A percentile compares a stretch with the other conserved stretches of the same genome.
Conservation (phyloP, 2,113 vertebrate species). For the Sander vitreus region DNA sequence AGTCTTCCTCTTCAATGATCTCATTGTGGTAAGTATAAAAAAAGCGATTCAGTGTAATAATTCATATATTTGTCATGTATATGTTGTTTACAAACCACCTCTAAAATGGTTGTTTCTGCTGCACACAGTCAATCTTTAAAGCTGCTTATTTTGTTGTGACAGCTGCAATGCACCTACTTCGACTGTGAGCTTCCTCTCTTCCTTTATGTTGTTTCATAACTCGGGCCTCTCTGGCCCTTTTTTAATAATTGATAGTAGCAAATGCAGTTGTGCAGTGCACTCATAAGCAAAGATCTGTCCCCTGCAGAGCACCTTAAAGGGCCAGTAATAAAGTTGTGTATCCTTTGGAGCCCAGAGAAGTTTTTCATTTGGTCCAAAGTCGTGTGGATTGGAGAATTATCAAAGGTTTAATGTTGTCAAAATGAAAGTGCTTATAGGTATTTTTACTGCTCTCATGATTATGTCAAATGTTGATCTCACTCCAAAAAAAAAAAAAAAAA, state of each 20-base stretch:
- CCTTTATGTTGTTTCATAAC: slow-evolving; percentile 59
- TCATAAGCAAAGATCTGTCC: slow-evolving; percentile 32
- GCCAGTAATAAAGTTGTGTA: slow-evolving; percentile 42
- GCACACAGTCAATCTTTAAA: slow-evolving; percentile 33
- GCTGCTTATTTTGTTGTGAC: slow-evolving; percentile 61
- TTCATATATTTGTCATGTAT: background rate
- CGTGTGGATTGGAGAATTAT: slow-evolving; percentile 54
- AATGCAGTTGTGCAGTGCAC: slow-evolving; percentile 26
- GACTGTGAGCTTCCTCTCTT: slow-evolving; percentile 28
- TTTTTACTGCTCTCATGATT: slow-evolving; percentile 70
- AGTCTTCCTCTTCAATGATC: slow-evolving; percentile 99
- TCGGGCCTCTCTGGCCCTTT: slow-evolving; percentile 32
- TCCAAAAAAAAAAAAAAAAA: slow-evolving; percentile 17
- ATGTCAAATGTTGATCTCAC: slow-evolving; percentile 56
- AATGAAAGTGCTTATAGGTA: slow-evolving; percentile 69
- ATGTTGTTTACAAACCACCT: background rate
- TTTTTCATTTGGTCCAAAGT: slow-evolving; percentile 59
- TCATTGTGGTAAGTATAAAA: slow-evolving; percentile 90
- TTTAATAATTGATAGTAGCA: slow-evolving; percentile 52
- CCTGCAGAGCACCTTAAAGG: slow-evolving; percentile 33
- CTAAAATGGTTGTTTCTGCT: slow-evolving; percentile 6
- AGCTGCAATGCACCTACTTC: slow-evolving; percentile 64
- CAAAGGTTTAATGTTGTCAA: slow-evolving; percentile 65
- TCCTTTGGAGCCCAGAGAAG: slow-evolving; percentile 21
- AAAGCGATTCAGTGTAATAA: background rate